Evolutionary conservation across 1,140 invertebrate species (phyloP).

Genomic region (Vanessa tameamea): DNA sequence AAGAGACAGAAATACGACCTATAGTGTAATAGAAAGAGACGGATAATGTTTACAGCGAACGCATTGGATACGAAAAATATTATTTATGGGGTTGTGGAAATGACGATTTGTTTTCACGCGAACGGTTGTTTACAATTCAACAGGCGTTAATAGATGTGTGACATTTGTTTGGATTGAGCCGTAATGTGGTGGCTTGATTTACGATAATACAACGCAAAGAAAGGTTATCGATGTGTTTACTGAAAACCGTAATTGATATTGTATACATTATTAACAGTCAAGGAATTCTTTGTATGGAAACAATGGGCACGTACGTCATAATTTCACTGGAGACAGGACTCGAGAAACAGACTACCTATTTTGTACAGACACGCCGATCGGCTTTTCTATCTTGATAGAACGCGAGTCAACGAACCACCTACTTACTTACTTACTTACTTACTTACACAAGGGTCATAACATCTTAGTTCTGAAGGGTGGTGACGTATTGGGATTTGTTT

Average conservation of each 20-base stretch:
- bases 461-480: too few species aligned
- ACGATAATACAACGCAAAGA: background rate
- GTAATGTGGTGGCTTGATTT: slow-evolving; percentile 14
- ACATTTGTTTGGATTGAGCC: slow-evolving; percentile 15
- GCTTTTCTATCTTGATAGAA: too few species aligned
- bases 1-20: background rate
- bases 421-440: too few species aligned
- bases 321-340: too few species aligned
- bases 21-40: background rate
- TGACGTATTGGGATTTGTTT: too few species aligned
- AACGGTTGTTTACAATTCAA: slow-evolving; percentile 10
- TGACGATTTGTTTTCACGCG: background rate
- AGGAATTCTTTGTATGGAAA: background rate
- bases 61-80: background rate
- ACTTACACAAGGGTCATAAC: too few species aligned
- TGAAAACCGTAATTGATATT: background rate
- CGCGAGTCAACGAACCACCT: too few species aligned
- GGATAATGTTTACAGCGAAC: background rate
- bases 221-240: background rate
- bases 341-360: too few species aligned
- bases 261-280: background rate
- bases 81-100: background rate
- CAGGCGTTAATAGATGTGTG: slow-evolving; percentile 5
- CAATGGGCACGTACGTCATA: too few species aligned
- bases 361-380: too few species aligned